Evolutionary conservation across 2,797 vertebrate genomes (phyloP), one percentile per base, ranked within the genome.

Genomic region (Borostomias antarcticus): DNA sequence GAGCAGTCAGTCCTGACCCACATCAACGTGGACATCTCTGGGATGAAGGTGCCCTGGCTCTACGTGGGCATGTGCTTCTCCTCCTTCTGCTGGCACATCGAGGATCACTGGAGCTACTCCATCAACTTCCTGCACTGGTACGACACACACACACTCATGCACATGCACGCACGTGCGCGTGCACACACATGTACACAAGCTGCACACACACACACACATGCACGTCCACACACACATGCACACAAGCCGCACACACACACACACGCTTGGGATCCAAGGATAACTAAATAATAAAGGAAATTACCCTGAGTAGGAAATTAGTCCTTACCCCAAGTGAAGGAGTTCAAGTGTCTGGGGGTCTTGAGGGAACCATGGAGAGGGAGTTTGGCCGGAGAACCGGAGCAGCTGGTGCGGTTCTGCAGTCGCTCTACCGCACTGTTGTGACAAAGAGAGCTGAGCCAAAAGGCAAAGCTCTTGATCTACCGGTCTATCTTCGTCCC

Each of bases 21-120:
- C 86, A 98, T 98, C 84, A 98, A 97, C 1, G 97, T 95, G 47
- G 97, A 99, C 85, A 98, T 99, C 86, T 98, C 97, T n/a, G 98
- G 98, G 43, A 99, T 99, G 97, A 99, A 99, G 86, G 95, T 99
- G 45, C 98, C 98, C 33, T 98, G 98, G 98, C 94, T 99, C 0
- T 98, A 99, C 0, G 98, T 99, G 37, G 98, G 98, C 62, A 99
- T 99, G 98, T 99, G 97, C 78, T 99, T 99, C 86, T 98, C 97
- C 57, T 98, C 97, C 0, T 98, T 98, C 78, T 98, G 96, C 82
- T 98, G 97, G 96, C 98, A 99, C 76, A 99, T 98, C 29, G 93
- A 98, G 85, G 92, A 95, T 76, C 95, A 96, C 78, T 96, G 95
- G 95, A 95, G 95, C 76, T 96, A 95, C 66, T 95, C 94, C 48